Evolutionary conservation across 2,113 vertebrate species (phyloP).

Genomic region (Rhinichthys klamathensis): DNA sequence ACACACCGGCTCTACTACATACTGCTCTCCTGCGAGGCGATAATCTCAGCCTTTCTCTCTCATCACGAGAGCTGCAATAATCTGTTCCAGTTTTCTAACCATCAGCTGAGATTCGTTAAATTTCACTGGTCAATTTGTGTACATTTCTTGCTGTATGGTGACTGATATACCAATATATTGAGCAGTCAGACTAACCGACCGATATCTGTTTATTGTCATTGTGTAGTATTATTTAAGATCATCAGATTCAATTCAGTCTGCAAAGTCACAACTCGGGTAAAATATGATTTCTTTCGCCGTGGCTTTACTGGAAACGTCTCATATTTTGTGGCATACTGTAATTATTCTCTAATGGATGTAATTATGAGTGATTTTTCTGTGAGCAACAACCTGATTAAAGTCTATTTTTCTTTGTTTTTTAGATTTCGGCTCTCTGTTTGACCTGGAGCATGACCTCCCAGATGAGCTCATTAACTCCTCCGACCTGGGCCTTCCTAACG

Average conservation of each 20-base stretch:
- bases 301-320: background rate
- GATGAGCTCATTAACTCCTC: constrained; percentile 96
- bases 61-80: background rate
- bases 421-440: constrained; percentile 97
- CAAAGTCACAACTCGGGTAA: background rate
- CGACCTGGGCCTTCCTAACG: constrained; percentile 90
- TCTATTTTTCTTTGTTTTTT: background rate
- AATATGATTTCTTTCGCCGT: background rate
- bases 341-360: background rate
- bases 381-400: background rate
- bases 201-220: background rate
- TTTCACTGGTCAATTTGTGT: background rate
- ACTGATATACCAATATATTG: background rate
- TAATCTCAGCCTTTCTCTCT: constrained; percentile 1
- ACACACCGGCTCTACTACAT: constrained; percentile 11
- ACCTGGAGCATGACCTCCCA: constrained; percentile 96
- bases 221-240: background rate
- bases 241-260: background rate
- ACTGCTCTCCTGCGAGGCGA: background rate
- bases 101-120: background rate
- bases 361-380: background rate
- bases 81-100: background rate
- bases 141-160: background rate
- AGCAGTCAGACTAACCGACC: background rate
- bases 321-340: background rate